Conservation (phyloP, 2,113 vertebrate species). For the Myiopsitta monachus region DNA sequence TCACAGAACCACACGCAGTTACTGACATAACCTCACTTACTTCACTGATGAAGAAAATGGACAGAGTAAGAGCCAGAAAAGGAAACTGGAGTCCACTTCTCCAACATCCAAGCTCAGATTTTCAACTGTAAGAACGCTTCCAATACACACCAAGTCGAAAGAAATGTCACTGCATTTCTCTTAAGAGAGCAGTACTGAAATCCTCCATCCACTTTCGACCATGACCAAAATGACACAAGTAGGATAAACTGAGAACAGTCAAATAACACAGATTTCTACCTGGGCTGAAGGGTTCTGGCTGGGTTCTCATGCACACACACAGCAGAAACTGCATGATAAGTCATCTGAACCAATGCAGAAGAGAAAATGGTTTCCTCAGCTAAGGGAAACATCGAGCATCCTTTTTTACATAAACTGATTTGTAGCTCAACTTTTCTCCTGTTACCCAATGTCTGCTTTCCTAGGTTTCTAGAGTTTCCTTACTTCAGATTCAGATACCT, state of each 20-base stretch:
- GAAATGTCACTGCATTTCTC: not conserved
- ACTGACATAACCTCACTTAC: not conserved
- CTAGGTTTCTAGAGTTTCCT: not conserved
- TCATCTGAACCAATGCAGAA: not conserved
- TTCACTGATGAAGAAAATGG: not conserved
- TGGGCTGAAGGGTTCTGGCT: not conserved
- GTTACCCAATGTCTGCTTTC: not conserved
- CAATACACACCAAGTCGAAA: not conserved
- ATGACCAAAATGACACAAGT: not conserved
- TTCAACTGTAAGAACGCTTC: not conserved
- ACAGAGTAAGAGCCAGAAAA: not conserved
- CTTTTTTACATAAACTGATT: not conserved
- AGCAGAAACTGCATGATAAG: not conserved
- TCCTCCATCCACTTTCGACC: not conserved
- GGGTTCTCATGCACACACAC: not conserved
- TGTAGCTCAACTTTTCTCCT: not conserved
- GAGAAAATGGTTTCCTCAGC: not conserved
- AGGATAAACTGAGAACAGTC: not conserved
- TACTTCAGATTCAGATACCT: not conserved
- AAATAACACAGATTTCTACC: not conserved
- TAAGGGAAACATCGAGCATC: not conserved
- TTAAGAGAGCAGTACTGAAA: not conserved
- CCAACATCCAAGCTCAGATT: not conserved
- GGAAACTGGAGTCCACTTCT: not conserved
- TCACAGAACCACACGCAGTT: not conserved